Evolutionary conservation across 2,113 vertebrate genomes (phyloP), one percentile per base, ranked within the genome.

Genomic region (Albula goreensis): DNA sequence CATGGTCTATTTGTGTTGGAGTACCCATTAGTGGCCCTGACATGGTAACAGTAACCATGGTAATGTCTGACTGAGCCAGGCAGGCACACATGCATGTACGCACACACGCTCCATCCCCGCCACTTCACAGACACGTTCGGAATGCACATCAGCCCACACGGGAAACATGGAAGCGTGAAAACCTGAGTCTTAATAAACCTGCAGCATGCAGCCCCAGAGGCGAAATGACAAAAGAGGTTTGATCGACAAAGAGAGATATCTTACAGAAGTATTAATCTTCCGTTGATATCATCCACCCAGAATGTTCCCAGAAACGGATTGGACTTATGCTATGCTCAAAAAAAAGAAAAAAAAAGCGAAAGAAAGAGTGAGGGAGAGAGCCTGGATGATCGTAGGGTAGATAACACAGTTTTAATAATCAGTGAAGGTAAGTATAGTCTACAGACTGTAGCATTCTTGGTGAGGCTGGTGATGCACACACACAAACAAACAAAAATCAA

Each of bases 1-100:
- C 12, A 56, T 56, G 6, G 12, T 56, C 53, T 56, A 6, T 56
- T 56, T 56, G 53, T 56, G 53, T 12, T 9, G 7, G 12, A 12
- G 53, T 31, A 22, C 70, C n/a, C 70, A 31, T 74, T 74, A 74
- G 70, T 74, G 70, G 4, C n/a, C 70, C 8, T 74, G n/a, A 74
- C 22, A 74, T 74, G n/a, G n/a, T 74, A 74, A 74, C 9, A n/a
- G 70, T 74, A 74, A 74, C 70, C 70, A 74, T 74, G 70, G 70
- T 11, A 31, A 31, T 31, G 17, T 25, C 70, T 25, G n/a, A 74
- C n/a, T 10, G n/a, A 74, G 70, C 5, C 70, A 25, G 70, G 2
- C n/a, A 31, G 70, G 11, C n/a, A 74, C n/a, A 13, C n/a, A 10
- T 74, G 70, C 70, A 74, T n/a, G 70, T 11, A 41, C 31, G n/a